Evolutionary conservation across 2,888 invertebrate species (phyloP), one percentile per base, ranked within the genome.

Genomic region (Rhagonycha lutea): DNA sequence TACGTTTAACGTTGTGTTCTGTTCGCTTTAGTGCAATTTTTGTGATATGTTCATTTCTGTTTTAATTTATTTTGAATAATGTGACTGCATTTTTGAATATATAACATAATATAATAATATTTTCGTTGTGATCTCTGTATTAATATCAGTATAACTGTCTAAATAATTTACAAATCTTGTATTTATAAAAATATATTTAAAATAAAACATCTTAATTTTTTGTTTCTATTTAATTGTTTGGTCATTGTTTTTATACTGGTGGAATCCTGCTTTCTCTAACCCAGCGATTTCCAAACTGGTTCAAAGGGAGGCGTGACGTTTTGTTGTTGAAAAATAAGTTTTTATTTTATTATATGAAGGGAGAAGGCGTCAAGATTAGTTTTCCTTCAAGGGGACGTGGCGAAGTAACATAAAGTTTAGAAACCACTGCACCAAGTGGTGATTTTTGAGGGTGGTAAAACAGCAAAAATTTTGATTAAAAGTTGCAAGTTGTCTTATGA

Each of bases 41-140:
- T 65, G 63, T 65, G 63, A 65, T 65, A 65, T 24, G 63, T 65
- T 65, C 12, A 26, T 65, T 65, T 65, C 63, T 24, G 63, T 65
- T 65, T 65, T 65, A 65, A 65, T 65, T 65, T 65, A 65, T 65
- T 65, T 62, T 65, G 10, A 65, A 4, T 24, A 26, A 26, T 65
- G 47, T 47, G 47, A 47, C 47, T 47, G 47, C 47, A 47, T 47
- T 47, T 47, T 47, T 47, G 47, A 47, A 47, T 47, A 47, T 47
- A 47, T 47, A 47, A 47, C n/a, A 47, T 47, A 47, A 47, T 47
- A 47, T 47, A 18, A 47, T 47, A 47, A 47, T 47, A 47, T 47
- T 47, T 47, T 47, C 47, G 47, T 47, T 47, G 47, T 47, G 47
- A 47, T 47, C 47, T 47, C 47, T 47, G n/a, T 47, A n/a, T 47